A percentile compares a stretch with the other conserved stretches of the same genome.
phyloP scores from a whole-genome alignment of 2,888 invertebrate genomes.

The Caenorhabditis imperialis region DNA sequence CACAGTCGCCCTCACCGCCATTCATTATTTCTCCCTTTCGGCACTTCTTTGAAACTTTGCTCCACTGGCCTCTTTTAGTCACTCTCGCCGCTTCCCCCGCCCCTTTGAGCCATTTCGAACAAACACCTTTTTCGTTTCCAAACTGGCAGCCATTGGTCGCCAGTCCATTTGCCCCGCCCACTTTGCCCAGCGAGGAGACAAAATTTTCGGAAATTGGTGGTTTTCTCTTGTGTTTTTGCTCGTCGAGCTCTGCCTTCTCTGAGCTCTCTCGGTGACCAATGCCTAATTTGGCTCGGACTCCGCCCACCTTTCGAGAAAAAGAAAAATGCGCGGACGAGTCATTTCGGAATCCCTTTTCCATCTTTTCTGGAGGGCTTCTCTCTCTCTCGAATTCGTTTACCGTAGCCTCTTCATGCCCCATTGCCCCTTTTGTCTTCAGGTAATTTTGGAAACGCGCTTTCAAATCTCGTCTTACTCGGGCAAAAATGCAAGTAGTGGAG shows the following conservation, averaged over 20 bases:
- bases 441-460: neutral
- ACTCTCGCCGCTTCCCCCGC: too few species aligned
- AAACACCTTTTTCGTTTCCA: too few species aligned
- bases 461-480: too few species aligned
- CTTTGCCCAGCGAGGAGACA: constrained; percentile 12
- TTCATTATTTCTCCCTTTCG: too few species aligned
- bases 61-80: too few species aligned
- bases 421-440: neutral
- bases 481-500: too few species aligned
- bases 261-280: constrained; percentile 33
- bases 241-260: constrained; percentile 8
- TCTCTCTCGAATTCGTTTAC: constrained; percentile 9
- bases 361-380: constrained; percentile 4
- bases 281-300: constrained; percentile 44
- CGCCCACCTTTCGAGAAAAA: constrained; percentile 32
- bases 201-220: constrained; percentile 49
- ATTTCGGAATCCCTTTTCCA: constrained; percentile 37
- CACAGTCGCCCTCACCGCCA: too few species aligned
- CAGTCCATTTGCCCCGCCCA: neutral
- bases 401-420: constrained; percentile 23
- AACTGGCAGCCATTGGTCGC: too few species aligned
- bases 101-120: too few species aligned
- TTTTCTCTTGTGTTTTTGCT: constrained; percentile 7
- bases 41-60: too few species aligned
- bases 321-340: neutral